phyloP scores from a whole-genome alignment of 2,888 invertebrate species.

The Agrochola lychnidis region DNA sequence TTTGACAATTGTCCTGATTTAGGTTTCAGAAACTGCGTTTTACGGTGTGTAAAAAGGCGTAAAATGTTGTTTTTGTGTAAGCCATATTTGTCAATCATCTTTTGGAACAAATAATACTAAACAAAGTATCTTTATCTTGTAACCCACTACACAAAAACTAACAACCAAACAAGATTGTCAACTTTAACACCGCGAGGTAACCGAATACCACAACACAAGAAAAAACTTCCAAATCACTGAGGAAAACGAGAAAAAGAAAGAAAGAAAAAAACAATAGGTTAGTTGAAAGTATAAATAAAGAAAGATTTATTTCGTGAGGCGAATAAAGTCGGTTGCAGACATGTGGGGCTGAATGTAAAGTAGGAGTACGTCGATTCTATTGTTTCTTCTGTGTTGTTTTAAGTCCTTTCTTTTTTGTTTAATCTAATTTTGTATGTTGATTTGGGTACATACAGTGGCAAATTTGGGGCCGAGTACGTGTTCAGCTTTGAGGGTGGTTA shows the following conservation, averaged over 20 bases:
- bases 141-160: constrained; percentile 22
- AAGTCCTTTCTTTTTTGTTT: constrained; percentile 57
- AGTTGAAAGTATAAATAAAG: constrained; percentile 81
- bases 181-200: constrained; percentile 44
- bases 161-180: constrained; percentile 32
- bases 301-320: constrained; percentile 83
- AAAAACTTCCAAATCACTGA: constrained; percentile 72
- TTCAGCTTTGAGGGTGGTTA: constrained; percentile 9
- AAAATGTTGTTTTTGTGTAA: background rate
- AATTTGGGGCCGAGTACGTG: constrained; percentile 30
- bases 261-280: constrained; percentile 77
- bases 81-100: background rate
- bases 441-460: constrained; percentile 50
- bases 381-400: constrained; percentile 58
- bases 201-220: constrained; percentile 51
- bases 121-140: constrained; percentile 30
- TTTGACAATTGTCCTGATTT: background rate
- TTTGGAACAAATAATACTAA: background rate
- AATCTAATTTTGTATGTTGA: constrained; percentile 64
- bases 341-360: constrained; percentile 78
- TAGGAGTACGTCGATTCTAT: constrained; percentile 62
- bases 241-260: constrained; percentile 65
- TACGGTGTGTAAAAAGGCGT: no score
- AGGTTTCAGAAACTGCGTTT: background rate
- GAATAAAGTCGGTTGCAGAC: constrained; percentile 76